A percentile compares a stretch with the other conserved stretches of the same genome.
Evolutionary conservation across 2,113 vertebrate species (phyloP).

Genomic region (Serilophus lunatus): DNA sequence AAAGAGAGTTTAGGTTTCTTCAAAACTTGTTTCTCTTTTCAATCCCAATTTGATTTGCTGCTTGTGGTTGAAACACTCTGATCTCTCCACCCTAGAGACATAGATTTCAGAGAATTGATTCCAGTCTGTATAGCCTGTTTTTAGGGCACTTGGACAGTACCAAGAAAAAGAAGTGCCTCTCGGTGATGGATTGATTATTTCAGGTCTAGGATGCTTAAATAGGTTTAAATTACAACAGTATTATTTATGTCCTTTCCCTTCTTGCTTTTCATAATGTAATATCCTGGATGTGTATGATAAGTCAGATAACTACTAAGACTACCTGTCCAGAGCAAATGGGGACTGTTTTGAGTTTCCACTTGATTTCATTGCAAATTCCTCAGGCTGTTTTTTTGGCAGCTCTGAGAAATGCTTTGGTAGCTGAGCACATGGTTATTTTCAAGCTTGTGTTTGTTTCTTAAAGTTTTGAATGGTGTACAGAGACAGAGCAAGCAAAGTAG

Average conservation of each 20-base stretch:
- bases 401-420: background rate
- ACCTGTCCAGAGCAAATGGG: background rate
- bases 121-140: background rate
- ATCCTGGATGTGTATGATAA: background rate
- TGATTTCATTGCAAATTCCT: background rate
- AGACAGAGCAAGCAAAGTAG: background rate
- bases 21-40: background rate
- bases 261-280: background rate
- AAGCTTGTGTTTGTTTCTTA: slow-evolving; percentile 12
- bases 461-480: background rate
- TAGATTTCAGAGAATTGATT: background rate
- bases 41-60: background rate
- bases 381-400: background rate
- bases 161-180: background rate
- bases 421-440: background rate
- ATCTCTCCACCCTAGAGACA: background rate
- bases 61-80: background rate
- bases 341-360: background rate
- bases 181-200: background rate
- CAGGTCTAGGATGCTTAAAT: background rate
- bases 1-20: background rate
- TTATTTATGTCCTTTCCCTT: background rate
- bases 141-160: background rate
- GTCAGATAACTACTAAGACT: background rate
- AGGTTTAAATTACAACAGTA: background rate